Evolutionary conservation across 2,797 vertebrate species (phyloP).

Genomic region (Schizopygopsis malacanthus): DNA sequence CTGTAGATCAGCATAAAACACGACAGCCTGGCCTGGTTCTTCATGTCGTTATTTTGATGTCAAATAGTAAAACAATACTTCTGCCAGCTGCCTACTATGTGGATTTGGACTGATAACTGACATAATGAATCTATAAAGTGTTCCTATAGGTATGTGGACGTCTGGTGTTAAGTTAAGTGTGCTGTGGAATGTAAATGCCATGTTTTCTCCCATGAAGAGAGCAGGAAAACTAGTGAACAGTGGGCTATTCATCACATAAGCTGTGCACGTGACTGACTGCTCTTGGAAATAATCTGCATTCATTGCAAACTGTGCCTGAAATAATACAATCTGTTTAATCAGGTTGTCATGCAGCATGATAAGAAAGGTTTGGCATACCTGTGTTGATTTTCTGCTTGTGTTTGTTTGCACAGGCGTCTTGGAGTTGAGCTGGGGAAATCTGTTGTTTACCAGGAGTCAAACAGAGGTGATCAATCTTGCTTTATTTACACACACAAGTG

Average conservation of each 20-base stretch:
- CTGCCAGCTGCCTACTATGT: neutral
- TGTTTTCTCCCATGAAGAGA: neutral
- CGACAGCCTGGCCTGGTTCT: neutral
- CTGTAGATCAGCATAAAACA: neutral
- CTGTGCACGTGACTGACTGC: conserved; percentile 12
- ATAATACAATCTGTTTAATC: neutral
- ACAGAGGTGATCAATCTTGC: conserved; percentile 86
- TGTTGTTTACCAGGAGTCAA: conserved; percentile 95
- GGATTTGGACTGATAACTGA: neutral
- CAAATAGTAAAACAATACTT: neutral
- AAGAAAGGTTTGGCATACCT: neutral
- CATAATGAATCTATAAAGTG: neutral
- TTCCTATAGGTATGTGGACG: neutral
- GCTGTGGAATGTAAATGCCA: neutral
- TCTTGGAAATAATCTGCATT: neutral
- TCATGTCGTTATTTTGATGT: neutral
- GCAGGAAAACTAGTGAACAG: conserved; percentile 17
- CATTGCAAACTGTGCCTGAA: neutral
- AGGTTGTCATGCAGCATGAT: neutral
- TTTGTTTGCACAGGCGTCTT: conserved; percentile 82
- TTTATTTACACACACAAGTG: neutral
- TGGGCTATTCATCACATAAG: conserved; percentile 20
- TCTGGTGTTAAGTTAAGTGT: neutral
- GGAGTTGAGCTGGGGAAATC: conserved; percentile 96
- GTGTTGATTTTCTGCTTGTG: conserved; percentile 28